Evolutionary conservation across 2,888 invertebrate genomes (phyloP).

Genomic region (Cosmopolites sordidus): DNA sequence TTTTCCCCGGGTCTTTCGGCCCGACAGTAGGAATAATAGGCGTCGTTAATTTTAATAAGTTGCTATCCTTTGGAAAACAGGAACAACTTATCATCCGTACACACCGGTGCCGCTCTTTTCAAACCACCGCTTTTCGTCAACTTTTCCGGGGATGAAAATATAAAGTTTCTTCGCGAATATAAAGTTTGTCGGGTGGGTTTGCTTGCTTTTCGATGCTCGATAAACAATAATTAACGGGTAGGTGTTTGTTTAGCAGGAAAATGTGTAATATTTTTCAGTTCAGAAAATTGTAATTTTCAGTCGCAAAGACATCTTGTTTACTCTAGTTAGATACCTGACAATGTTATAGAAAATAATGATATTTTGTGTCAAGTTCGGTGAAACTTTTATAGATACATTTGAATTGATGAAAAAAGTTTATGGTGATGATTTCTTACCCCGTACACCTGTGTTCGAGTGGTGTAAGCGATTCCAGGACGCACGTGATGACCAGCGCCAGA

Average conservation of each 20-base stretch:
- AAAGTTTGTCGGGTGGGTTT: background rate
- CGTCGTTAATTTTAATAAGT: conserved; percentile 33
- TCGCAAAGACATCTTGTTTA: no score
- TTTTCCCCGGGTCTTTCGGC: conserved; percentile 9
- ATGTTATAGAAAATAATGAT: no score
- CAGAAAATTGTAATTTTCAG: no score
- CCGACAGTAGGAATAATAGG: conserved; percentile 24
- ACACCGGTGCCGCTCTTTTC: conserved; percentile 1
- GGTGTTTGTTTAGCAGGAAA: background rate
- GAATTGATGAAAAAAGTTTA: no score
- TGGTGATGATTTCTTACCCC: no score
- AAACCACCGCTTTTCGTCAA: background rate
- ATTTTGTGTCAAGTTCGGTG: no score
- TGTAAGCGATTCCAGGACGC: no score
- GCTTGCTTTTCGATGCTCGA: background rate
- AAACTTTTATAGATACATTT: no score
- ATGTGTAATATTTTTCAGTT: no score
- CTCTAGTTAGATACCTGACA: no score
- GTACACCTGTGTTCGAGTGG: no score
- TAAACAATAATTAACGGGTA: background rate
- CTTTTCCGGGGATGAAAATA: background rate
- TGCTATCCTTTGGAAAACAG: conserved; percentile 22
- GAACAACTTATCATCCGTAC: conserved; percentile 14
- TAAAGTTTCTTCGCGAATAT: background rate
- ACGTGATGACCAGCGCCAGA: no score